Conservation (phyloP, 2,797 vertebrate species). For the Cyclopterus lumpus region DNA sequence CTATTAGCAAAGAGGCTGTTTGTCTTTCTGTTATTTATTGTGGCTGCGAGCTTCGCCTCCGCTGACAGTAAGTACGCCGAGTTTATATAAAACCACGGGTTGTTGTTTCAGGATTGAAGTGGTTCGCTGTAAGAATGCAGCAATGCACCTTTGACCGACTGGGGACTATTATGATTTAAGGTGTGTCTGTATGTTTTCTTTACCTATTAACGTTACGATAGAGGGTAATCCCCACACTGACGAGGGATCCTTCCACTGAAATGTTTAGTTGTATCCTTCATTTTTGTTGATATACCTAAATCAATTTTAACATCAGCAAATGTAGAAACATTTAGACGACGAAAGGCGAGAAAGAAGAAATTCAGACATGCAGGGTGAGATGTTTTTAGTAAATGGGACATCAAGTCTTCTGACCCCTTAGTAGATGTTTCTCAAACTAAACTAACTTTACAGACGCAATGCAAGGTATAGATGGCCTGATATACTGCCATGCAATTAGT, state of each 20-base stretch:
- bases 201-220: neutral
- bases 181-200: neutral
- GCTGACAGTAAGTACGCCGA: conserved; percentile 67
- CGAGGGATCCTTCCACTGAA: neutral
- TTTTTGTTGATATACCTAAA: conserved; percentile 2
- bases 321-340: neutral
- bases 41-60: conserved; percentile 30
- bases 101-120: neutral
- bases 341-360: neutral
- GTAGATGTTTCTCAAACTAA: neutral
- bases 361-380: neutral
- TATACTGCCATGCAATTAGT: neutral
- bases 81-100: neutral
- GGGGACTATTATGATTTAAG: neutral
- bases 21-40: conserved; percentile 27
- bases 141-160: neutral
- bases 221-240: neutral
- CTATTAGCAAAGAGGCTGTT: neutral
- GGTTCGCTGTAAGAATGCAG: neutral
- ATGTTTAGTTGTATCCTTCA: conserved; percentile 13
- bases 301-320: neutral
- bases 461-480: neutral
- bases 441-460: neutral
- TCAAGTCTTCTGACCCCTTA: neutral
- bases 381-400: neutral